Evolutionary conservation across 1,140 invertebrate genomes (phyloP), one percentile per base, ranked within the genome.

Genomic region (Caenorhabditis latens): DNA sequence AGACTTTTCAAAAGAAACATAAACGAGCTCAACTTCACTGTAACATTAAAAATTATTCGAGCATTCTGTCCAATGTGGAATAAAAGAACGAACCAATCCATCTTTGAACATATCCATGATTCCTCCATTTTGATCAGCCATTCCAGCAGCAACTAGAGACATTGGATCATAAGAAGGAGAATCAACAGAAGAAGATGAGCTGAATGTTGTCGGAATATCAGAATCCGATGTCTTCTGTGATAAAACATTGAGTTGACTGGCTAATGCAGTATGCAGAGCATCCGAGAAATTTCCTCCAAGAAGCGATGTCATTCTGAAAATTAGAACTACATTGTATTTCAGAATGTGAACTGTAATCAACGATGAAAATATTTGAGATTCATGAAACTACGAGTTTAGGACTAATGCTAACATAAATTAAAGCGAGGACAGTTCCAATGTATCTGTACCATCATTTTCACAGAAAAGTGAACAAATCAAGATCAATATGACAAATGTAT

Each of bases 41-140:
- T 32, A 32, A 32, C 32, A 32, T 32, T 32, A 32, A 32, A 50
- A 16, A 4, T n/a, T 50, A 16, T 50, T 53, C 50, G 4, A 32
- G 50, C 11, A 21, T 8, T 16, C 0, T 61, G 21, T 61, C 4
- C 13, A 53, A 53, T 53, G 4, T 21, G 57, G 8, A 61, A n/a
- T 21, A 19, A 61, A 5, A n/a, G n/a, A 61, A 79, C 71, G n/a
- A 3, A 79, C 71, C 43, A 79, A 50, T 79, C 71, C 71, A 53
- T 79, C 71, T 24, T 79, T 79, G 40, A 79, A 79, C 71, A 79
- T 79, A 53, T 79, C 71, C 71, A 79, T 50, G 19, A 79, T 24
- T 48, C 46, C 71, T 21, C 46, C 43, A 50, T 50, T 79, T 14
- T 79, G 43, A 11, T 79, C 65, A 71, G 14, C 13, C 14, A 71